These are phyloP conservation scores for Terrapene triunguis DNA, from an alignment of 2,113 vertebrate genomes.

Conservation along the genomic window DNA sequence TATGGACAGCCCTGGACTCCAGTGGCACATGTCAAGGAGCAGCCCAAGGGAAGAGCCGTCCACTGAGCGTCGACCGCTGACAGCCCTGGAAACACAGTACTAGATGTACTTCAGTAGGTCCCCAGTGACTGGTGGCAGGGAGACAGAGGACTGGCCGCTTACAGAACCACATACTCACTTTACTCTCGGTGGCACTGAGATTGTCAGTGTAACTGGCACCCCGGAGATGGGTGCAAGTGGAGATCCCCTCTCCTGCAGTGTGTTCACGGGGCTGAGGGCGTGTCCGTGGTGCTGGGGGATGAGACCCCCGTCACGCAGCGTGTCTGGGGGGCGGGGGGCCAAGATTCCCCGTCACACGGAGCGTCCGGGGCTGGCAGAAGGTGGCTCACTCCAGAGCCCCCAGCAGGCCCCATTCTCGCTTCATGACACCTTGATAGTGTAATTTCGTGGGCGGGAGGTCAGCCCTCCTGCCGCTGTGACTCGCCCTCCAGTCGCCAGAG, in stretches of 20 bases:
- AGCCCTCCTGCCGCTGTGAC: neutral
- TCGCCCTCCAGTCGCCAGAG: neutral
- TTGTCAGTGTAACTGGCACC: too few species aligned
- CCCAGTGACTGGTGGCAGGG: too few species aligned
- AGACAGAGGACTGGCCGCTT: too few species aligned
- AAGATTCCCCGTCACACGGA: neutral
- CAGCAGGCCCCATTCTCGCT: neutral
- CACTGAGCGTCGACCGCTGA: neutral
- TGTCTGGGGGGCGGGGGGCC: neutral
- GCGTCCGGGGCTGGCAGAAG: neutral
- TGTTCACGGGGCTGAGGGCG: too few species aligned
- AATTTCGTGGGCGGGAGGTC: rapidly evolving
- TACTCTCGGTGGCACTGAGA: too few species aligned
- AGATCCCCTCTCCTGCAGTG: neutral
- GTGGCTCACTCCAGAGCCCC: neutral
- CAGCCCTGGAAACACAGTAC: neutral
- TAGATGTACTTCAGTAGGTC: too few species aligned
- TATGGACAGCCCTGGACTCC: neutral
- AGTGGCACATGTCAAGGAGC: neutral
- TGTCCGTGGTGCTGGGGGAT: neutral
- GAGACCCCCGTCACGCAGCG: neutral
- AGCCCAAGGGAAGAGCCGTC: neutral
- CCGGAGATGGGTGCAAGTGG: neutral
- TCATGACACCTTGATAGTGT: neutral
- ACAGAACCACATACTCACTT: neutral